These are phyloP conservation scores for Pocillopora meandrina DNA, from an alignment of 92 coral and sea anemone species.

Conservation along the genomic window DNA sequence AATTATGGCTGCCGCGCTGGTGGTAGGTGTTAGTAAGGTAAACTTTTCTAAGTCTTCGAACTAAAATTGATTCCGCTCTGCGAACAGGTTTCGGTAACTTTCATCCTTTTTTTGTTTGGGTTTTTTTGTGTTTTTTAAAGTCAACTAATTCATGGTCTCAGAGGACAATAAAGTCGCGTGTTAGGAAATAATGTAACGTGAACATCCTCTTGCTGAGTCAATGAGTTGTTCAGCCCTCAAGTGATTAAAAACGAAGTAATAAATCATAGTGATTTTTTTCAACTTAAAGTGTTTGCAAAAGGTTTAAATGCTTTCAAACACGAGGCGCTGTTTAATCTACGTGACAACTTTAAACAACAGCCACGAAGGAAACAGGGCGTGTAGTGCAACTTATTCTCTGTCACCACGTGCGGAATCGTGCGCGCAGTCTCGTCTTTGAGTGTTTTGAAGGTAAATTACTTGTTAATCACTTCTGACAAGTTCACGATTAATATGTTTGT, in stretches of 20 bases:
- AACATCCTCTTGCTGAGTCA: not conserved
- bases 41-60: not conserved
- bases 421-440: too few relatives aligned
- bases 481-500: too few relatives aligned
- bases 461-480: too few relatives aligned
- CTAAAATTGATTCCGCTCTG: not conserved
- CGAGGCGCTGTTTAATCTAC: conserved; percentile 9
- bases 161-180: not conserved
- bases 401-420: too few relatives aligned
- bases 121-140: not conserved
- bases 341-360: not conserved
- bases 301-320: not conserved
- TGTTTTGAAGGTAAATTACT: too few relatives aligned
- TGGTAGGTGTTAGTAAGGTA: not conserved
- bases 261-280: not conserved
- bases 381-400: too few relatives aligned
- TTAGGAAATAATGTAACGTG: not conserved
- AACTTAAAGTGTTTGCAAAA: conserved; percentile 1
- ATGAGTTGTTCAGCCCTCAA: conserved; percentile 10
- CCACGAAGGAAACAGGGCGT: not conserved
- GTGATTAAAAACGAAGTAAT: not conserved
- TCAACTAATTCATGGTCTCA: not conserved
- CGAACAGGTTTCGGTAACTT: not conserved
- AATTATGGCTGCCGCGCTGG: not conserved
- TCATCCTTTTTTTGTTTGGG: not conserved